Evolutionary conservation across 2,113 vertebrate species (phyloP).

Genomic region (Euleptes europaea): DNA sequence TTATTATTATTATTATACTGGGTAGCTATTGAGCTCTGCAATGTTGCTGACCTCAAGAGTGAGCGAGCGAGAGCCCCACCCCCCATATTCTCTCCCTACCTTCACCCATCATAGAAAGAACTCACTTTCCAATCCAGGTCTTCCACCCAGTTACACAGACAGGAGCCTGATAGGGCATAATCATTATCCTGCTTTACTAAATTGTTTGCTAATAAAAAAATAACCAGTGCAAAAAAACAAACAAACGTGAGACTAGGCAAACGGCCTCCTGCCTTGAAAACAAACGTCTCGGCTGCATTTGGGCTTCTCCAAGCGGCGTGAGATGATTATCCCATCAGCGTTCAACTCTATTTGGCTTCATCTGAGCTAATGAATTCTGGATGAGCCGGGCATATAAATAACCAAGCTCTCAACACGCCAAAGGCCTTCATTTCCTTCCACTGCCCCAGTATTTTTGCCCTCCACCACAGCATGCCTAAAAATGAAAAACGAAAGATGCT

Average conservation of each 20-base stretch:
- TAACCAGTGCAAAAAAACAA: conserved; percentile 2
- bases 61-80: not conserved
- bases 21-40: too few species aligned
- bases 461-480: not conserved
- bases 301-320: conserved; percentile 49
- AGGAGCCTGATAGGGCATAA: conserved; percentile 13
- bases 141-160: conserved; percentile 5
- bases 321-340: conserved; percentile 48
- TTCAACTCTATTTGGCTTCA: conserved; percentile 50
- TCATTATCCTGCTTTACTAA: conserved; percentile 53
- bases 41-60: too few species aligned
- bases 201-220: conserved; percentile 48
- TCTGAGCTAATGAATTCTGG: conserved; percentile 55
- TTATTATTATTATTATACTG: too few species aligned
- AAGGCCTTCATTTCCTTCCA: conserved; percentile 46
- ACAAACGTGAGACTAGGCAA: conserved; percentile 33
- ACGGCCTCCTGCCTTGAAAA: conserved; percentile 63
- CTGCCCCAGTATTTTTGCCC: conserved; percentile 5
- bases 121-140: not conserved
- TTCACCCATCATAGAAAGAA: not conserved
- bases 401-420: conserved; percentile 32
- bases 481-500: conserved; percentile 34
- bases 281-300: conserved; percentile 52
- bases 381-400: conserved; percentile 31
- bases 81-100: not conserved